Evolutionary conservation across 2,888 invertebrate genomes (phyloP).

Genomic region (Norana najaformis): DNA sequence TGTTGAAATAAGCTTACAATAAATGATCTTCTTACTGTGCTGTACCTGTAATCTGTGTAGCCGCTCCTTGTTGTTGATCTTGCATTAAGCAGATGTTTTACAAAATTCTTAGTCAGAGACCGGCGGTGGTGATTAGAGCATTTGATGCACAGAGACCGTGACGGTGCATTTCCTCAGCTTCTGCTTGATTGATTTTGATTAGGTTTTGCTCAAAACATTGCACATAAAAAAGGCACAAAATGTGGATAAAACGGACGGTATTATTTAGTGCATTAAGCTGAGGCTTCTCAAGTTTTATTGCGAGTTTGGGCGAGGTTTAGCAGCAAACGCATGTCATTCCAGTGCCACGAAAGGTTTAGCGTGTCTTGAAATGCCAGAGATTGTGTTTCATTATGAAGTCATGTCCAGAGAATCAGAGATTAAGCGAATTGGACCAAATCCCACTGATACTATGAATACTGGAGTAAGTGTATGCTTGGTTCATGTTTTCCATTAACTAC

Average conservation of each 20-base stretch:
- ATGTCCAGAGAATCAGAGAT: background rate
- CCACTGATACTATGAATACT: background rate
- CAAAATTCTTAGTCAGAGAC: background rate
- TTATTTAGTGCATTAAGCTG: background rate
- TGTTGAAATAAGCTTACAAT: background rate
- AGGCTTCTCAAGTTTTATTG: background rate
- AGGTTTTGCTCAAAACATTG: background rate
- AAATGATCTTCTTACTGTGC: background rate
- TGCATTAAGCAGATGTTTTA: background rate
- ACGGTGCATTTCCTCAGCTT: background rate
- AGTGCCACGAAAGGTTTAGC: background rate
- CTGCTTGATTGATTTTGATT: constrained; percentile 9
- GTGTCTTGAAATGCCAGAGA: background rate
- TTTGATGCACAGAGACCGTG: background rate
- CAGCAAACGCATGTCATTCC: background rate
- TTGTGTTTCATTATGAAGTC: background rate
- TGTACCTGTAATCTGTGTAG: background rate
- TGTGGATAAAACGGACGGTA: background rate
- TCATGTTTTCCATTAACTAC: background rate
- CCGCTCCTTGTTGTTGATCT: background rate
- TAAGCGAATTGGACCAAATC: background rate
- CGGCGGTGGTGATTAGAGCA: background rate
- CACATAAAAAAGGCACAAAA: background rate
- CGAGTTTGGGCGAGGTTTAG: background rate
- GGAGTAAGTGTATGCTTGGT: background rate